These are phyloP conservation scores for Gasterosteus nipponicus DNA, from an alignment of 2,113 vertebrate genomes.

Conservation along the genomic window DNA sequence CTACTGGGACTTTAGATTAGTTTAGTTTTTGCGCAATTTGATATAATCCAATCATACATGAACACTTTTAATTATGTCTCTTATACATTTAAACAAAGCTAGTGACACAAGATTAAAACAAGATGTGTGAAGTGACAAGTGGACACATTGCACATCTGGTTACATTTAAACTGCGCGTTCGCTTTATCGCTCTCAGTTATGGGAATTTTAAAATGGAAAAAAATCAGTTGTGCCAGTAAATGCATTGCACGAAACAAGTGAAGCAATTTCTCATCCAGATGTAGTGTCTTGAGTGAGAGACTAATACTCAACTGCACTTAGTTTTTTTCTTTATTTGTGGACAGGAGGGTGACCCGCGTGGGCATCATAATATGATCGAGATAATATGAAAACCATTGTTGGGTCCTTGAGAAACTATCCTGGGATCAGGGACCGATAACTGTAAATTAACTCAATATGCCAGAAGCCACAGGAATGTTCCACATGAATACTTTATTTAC, in stretches of 20 bases:
- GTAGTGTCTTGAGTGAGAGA: not conserved
- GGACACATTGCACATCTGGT: not conserved
- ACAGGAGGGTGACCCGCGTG: too few relatives aligned
- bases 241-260: slow-evolving; percentile 14
- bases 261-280: slow-evolving; percentile 35
- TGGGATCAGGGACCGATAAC: too few relatives aligned
- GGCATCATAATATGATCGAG: too few relatives aligned
- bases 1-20: not conserved
- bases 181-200: slow-evolving; percentile 26
- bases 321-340: not conserved
- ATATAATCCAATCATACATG: not conserved
- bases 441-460: too few relatives aligned
- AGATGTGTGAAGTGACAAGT: not conserved
- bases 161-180: not conserved
- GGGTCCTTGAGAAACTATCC: not conserved
- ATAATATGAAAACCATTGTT: not conserved
- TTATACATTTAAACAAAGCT: not conserved
- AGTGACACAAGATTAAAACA: not conserved
- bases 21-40: too few relatives aligned
- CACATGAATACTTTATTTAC: too few relatives aligned
- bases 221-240: not conserved
- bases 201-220: not conserved
- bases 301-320: not conserved
- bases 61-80: not conserved
- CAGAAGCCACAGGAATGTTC: too few relatives aligned